phyloP scores from a whole-genome alignment of 2,888 invertebrate species.

The Altica lythri region DNA sequence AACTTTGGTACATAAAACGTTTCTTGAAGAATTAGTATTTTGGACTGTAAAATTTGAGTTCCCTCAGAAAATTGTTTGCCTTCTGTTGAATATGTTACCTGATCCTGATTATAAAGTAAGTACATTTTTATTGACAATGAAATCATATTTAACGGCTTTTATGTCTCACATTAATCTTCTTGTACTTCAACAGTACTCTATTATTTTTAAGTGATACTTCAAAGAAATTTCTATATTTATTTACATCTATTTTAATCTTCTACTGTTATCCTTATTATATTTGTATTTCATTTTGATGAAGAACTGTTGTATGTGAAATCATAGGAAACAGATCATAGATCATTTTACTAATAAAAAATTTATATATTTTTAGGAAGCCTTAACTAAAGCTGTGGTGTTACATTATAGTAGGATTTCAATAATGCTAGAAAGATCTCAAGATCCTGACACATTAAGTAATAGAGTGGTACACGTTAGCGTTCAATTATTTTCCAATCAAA shows the following conservation, averaged over 20 bases:
- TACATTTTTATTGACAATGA: too few relatives aligned
- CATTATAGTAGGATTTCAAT: slow-evolving; percentile 95
- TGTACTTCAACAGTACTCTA: too few relatives aligned
- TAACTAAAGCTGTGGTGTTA: slow-evolving; percentile 92
- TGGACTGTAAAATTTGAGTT: slow-evolving; percentile 98
- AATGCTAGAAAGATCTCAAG: slow-evolving; percentile 82
- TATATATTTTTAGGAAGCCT: slow-evolving; percentile 65
- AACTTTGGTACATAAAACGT: slow-evolving; percentile 78
- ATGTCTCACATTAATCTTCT: too few relatives aligned
- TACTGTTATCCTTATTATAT: neutral
- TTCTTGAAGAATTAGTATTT: slow-evolving; percentile 94
- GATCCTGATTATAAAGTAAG: slow-evolving; percentile 85
- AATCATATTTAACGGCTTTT: too few relatives aligned
- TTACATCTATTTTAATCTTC: neutral
- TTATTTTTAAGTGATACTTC: too few relatives aligned
- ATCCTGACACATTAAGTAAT: slow-evolving; percentile 92
- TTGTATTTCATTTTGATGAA: too few relatives aligned
- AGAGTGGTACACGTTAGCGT: slow-evolving; percentile 98
- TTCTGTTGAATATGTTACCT: slow-evolving; percentile 92
- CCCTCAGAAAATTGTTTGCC: slow-evolving; percentile 93
- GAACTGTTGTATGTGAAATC: too few relatives aligned
- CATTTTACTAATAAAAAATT: too few relatives aligned
- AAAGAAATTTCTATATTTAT: too few relatives aligned
- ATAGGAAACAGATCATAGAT: too few relatives aligned
- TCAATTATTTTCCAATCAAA: slow-evolving; percentile 93